Evolutionary conservation across 2,888 invertebrate species (phyloP), one percentile per base, ranked within the genome.

Genomic region (Stictocephala bisonia): DNA sequence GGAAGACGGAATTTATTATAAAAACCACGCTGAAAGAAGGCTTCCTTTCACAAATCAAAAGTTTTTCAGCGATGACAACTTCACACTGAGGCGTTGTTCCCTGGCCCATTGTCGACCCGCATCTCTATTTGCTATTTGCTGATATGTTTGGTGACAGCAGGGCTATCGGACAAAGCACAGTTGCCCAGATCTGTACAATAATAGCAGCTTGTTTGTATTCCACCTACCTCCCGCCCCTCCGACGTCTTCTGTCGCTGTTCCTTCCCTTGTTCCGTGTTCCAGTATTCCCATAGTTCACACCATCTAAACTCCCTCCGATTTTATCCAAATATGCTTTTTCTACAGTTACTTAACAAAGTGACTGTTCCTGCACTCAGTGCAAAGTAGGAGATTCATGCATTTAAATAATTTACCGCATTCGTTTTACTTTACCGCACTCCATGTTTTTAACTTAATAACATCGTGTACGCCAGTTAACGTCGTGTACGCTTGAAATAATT

Each of bases 121-220:
- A 3, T 44, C 44, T 13, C 15, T 44, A 20, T 3, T 27, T 18
- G 29, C 29, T 29, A n/a, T 24, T 7, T 6, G 6, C 35, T 6
- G 35, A 31, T 22, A 22, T 60, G 60, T 60, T 60, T 60, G 60
- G 60, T 60, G 60, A 60, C 60, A 60, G 60, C 60, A 31, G 40
- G 60, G 40, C 31, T 60, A 40, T 60, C 40, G 31, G 60, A 35
- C 60, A 60, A 60, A 60, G 31, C 60, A 31, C 60, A 60, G 60
- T 60, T 60, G 31, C n/a, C n/a, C n/a, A n/a, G n/a, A 40, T 1
- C 60, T 31, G 15, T 2, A 35, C 40, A 1, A 60, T 60, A 60
- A 60, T 60, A 13, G 11, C 40, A 2, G 56, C 31, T 35, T 60
- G 60, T 60, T 60, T 60, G 60, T 60, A 29, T 60, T 60, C 31